Base-by-base conservation (phyloP, 2,797 vertebrate species). In the Arremon aurantiirostris region DNA sequence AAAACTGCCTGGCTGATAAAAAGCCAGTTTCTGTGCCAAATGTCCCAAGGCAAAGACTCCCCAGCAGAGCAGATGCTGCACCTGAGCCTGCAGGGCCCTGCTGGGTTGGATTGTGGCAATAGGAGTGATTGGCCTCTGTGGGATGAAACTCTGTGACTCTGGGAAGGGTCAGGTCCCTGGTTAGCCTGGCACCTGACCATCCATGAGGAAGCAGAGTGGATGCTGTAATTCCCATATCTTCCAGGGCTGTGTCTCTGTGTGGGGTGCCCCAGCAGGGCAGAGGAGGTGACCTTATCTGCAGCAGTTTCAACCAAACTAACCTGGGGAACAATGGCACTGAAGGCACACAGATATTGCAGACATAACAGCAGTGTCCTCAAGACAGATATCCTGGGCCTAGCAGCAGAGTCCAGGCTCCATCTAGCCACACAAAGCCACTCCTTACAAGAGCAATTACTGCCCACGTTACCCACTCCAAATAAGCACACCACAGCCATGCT, bases 241-340 rank as follows among this genome's bases (percentile, higher is more conserved):
- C 75, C 78, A 73, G 75, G 60, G 30, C 63, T 63, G 61, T 65
- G 50, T 72, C 87, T 80, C 11, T 49, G 1, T 27, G 49, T 50
- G 77, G 46, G 63, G n/a, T 63, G 9, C 13, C 47, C 55, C 2
- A 9, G 68, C 64, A 64, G 0, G 0, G 86, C 86, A 87, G 56
- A 8, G 9, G 42, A 93, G 64, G 60, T 53, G 73, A 70, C 60
- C 57, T 82, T 87, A 96, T 81, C 95, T 95, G 12, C 34, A 24
- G 79, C 11, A 95, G 95, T 96, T 96, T 96, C 96, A 96, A 61
- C 91, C 91, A 94, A 88, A 69, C 61, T 46, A 80, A 46, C 41
- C 64, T 11, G 20, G 71, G 42, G 57, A 94, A 81, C 72, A 90
- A 69, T 30, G 80, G 76, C 69, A 88, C 18, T 24, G 42, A 81